Evolutionary conservation across 1,140 invertebrate genomes (phyloP), one percentile per base, ranked within the genome.

Genomic region (Drosophila novamexicana): DNA sequence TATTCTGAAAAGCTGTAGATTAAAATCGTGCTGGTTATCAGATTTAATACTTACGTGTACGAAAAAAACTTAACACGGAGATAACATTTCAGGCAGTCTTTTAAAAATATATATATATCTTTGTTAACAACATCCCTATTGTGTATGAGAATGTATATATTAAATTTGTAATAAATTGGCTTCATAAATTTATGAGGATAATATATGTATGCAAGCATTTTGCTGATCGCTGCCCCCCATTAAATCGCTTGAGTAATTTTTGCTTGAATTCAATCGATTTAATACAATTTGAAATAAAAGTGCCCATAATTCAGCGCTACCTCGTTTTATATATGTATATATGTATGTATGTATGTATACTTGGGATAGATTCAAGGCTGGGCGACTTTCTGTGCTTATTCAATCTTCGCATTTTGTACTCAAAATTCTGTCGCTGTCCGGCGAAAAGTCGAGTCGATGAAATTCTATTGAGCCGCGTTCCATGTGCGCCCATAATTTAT

Each of bases 401-500:
- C 22, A 12, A 16, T 54, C 12, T 36, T 34, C 10, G n/a, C 32
- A 14, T 22, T 39, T 54, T 45, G 7, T 37, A 22, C 47, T 63
- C 36, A 16, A 50, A 49, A 50, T 57, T 66, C 12, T 22, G 10
- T 29, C 22, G 40, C 9, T 45, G 63, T 34, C 44, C 44, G 39
- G 58, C 6, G 58, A 14, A 7, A 54, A 61, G 45, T 18, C 42
- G 61, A 47, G 68, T 44, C 68, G 65, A 62, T 44, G 40, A 68
- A 62, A 62, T 76, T 86, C 74, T 85, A 81, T 86, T 75, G 57
- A 73, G 81, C 81, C 39, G 63, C 69, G 39, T 67, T 58, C 63
- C 63, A 67, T 72, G 69, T 58, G 63, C 69, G 63, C 63, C 45
- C 64, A 79, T 64, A 88, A 86, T 86, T 86, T 86, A 86, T 86